Evolutionary conservation across 2,888 invertebrate species (phyloP), one percentile per base, ranked within the genome.

Genomic region (Entomobrya multifasciata): DNA sequence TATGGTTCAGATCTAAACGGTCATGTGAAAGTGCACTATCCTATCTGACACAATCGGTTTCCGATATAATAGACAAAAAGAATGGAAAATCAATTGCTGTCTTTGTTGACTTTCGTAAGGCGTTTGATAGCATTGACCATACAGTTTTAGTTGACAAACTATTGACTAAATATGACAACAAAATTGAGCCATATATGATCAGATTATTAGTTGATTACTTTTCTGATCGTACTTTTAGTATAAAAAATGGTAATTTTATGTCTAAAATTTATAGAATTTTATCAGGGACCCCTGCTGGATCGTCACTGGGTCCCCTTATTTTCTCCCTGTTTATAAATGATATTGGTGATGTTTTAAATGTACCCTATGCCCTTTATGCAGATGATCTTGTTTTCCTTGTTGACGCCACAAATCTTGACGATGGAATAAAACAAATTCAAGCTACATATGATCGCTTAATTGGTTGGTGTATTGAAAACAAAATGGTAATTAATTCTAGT

Each of bases 111-210:
- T n/a, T 55, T 11, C 6, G 55, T 8, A 55, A 55, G 20, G 55
- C 55, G 11, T 55, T 55, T n/a, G 55, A 55, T 70, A 85, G 76
- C 22, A 88, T 91, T 0, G 22, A 82, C n/a, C 90, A 90, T 79
- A 22, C 49, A 0, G 77, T 87, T 57, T 79, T 91, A 2, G 6
- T 90, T 22, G 0, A 25, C 17, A 91, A 90, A 30, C 65, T 91
- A 6, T 52, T 36, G 62, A 41, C n/a, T n/a, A n/a, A n/a, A n/a
- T n/a, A n/a, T n/a, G n/a, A 52, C 57, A 83, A 44, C 44, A 62
- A 62, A 1, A 20, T 84, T 4, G 27, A 72, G 4, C 74, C 74
- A 1, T 36, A 27, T 8, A n/a, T 41, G 20, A n/a, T 83, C 17
- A 77, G 60, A 13, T 11, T 72, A 13, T 0, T 87, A 17, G 3